A percentile compares a stretch with the other conserved stretches of the same genome.
Conservation (phyloP, 1,140 invertebrate genomes). For the Phenacoccus solenopsis region DNA sequence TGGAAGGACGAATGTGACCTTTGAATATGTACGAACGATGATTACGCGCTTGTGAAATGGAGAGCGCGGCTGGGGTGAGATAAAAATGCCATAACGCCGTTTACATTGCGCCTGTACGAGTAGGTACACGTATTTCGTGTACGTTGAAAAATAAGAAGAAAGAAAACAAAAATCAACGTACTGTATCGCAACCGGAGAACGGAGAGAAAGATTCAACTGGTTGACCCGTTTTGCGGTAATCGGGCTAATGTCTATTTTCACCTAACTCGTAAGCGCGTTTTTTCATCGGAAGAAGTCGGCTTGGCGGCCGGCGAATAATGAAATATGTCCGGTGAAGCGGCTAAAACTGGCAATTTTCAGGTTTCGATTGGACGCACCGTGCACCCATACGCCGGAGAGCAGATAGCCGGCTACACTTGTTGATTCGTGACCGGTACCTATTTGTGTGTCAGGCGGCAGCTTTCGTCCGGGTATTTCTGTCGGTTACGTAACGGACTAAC, state of each 20-base stretch:
- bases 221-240: background rate
- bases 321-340: background rate
- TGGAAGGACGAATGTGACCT: too few relatives aligned
- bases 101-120: too few relatives aligned
- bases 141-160: background rate
- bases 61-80: too few relatives aligned
- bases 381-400: too few relatives aligned
- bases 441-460: background rate
- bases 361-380: too few relatives aligned
- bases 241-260: constrained; percentile 1
- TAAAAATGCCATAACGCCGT: too few relatives aligned
- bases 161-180: background rate
- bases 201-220: background rate
- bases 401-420: background rate
- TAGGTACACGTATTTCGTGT: too few relatives aligned
- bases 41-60: too few relatives aligned
- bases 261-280: background rate
- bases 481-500: too few relatives aligned
- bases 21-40: too few relatives aligned
- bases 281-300: background rate
- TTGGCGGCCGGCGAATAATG: background rate
- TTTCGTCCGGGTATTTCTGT: too few relatives aligned
- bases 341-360: background rate
- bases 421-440: background rate
- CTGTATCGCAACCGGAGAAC: too few relatives aligned